Evolutionary conservation across 2,113 vertebrate species (phyloP).

Genomic region (Gulo gulo): DNA sequence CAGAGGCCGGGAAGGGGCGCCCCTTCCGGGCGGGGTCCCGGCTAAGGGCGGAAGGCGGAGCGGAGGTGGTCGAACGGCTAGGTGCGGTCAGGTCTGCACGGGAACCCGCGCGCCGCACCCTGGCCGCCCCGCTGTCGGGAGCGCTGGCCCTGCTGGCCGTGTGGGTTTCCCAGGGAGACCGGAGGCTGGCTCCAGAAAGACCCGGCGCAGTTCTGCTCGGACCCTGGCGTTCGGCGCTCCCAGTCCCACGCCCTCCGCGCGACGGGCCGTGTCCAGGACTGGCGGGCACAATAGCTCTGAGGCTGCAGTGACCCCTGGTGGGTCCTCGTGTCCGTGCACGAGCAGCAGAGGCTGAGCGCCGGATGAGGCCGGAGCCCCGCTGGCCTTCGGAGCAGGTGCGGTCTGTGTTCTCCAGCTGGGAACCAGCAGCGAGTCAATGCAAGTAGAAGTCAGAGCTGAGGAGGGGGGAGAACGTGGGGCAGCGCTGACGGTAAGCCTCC

Average conservation of each 20-base stretch:
- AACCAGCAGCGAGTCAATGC: not conserved
- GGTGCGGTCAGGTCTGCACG: not conserved
- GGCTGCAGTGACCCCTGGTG: slow-evolving; percentile 77
- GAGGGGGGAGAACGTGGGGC: fast-evolving
- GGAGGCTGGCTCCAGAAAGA: not conserved
- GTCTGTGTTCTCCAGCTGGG: not conserved
- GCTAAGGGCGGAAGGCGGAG: slow-evolving; percentile 20
- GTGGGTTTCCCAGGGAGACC: slow-evolving; percentile 9
- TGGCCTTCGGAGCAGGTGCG: slow-evolving; percentile 66
- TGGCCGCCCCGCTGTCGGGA: fast-evolving
- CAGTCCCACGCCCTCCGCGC: slow-evolving; percentile 42
- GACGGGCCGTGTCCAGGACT: not conserved
- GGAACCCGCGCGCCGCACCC: not conserved
- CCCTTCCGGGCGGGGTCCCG: slow-evolving; percentile 43
- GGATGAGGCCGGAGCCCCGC: not conserved
- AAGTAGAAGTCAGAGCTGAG: not conserved
- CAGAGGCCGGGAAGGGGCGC: not conserved
- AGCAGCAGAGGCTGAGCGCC: not conserved
- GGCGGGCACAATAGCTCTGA: slow-evolving; percentile 23
- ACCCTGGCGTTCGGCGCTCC: not conserved
- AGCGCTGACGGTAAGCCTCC: not conserved
- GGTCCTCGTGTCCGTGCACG: not conserved
- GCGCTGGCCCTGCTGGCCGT: not conserved
- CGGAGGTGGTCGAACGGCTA: not conserved
- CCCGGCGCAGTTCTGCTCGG: not conserved